phyloP scores from a whole-genome alignment of 2,888 invertebrate species.

The Temnothorax ravouxi region DNA sequence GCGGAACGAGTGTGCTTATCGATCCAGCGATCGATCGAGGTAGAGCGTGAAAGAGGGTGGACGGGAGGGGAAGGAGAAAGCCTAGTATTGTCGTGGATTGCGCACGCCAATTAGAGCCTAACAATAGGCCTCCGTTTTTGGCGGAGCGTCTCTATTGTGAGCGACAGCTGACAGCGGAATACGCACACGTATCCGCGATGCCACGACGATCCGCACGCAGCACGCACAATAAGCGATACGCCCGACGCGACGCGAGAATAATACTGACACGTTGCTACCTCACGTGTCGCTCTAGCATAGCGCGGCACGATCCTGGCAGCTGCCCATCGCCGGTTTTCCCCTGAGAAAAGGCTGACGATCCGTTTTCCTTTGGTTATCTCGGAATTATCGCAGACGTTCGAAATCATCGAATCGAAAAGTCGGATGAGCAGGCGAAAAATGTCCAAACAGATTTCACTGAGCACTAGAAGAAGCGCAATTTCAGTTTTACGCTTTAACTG shows the following conservation, averaged over 20 bases:
- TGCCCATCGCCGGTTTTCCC: conserved; percentile 56
- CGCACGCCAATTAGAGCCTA: conserved; percentile 65
- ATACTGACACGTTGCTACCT: conserved; percentile 64
- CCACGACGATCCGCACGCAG: conserved; percentile 48
- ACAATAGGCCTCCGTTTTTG: conserved; percentile 68
- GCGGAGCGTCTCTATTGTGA: conserved; percentile 71
- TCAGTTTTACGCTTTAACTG: neutral
- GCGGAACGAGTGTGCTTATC: conserved; percentile 28
- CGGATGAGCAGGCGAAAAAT: neutral
- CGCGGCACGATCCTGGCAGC: conserved; percentile 60
- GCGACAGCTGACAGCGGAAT: conserved; percentile 72
- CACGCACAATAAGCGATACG: conserved; percentile 70
- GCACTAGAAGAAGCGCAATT: neutral
- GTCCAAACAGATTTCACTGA: too few species aligned
- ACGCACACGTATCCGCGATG: conserved; percentile 60
- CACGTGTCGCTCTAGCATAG: conserved; percentile 56
- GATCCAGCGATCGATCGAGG: conserved; percentile 50
- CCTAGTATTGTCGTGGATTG: conserved; percentile 61
- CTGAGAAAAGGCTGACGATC: conserved; percentile 26
- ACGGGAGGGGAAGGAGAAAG: conserved; percentile 34
- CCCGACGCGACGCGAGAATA: conserved; percentile 62
- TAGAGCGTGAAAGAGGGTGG: conserved; percentile 1
- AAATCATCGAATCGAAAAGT: neutral
- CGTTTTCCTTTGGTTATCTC: conserved; percentile 17
- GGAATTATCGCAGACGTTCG: neutral